phyloP scores from a whole-genome alignment of 2,888 invertebrate genomes.

The Drosophila atripex region DNA sequence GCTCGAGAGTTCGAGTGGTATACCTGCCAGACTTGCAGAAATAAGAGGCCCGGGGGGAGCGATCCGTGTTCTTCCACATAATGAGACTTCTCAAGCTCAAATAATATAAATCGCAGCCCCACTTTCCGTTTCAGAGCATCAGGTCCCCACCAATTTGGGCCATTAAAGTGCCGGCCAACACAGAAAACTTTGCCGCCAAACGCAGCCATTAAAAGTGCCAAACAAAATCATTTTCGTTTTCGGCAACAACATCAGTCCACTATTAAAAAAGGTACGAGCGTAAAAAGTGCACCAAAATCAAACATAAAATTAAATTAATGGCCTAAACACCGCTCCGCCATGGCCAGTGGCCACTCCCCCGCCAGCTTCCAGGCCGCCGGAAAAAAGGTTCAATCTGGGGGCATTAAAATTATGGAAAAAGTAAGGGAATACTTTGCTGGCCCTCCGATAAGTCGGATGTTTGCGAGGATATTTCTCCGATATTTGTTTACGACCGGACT shows the following conservation, averaged over 20 bases:
- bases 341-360: conserved; percentile 6
- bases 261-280: conserved; percentile 59
- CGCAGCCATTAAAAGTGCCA: conserved; percentile 53
- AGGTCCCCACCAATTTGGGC: conserved; percentile 73
- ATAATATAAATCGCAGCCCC: conserved; percentile 28
- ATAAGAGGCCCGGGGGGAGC: neutral
- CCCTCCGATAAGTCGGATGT: conserved; percentile 56
- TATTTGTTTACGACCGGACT: conserved; percentile 71
- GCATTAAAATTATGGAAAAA: conserved; percentile 77
- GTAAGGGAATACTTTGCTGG: conserved; percentile 44
- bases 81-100: conserved; percentile 19
- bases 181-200: conserved; percentile 63
- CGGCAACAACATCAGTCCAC: conserved; percentile 60
- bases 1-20: conserved; percentile 11
- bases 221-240: conserved; percentile 45
- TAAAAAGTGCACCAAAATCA: conserved; percentile 60
- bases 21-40: neutral
- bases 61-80: conserved; percentile 16
- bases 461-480: conserved; percentile 55
- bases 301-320: conserved; percentile 79
- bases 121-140: conserved; percentile 33
- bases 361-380: neutral
- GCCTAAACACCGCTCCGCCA: conserved; percentile 41
- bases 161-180: conserved; percentile 60
- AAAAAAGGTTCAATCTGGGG: conserved; percentile 71